These are phyloP conservation scores for Phymanthus crucifer DNA, from an alignment of 92 coral and sea anemone genomes.

Conservation along the genomic window DNA sequence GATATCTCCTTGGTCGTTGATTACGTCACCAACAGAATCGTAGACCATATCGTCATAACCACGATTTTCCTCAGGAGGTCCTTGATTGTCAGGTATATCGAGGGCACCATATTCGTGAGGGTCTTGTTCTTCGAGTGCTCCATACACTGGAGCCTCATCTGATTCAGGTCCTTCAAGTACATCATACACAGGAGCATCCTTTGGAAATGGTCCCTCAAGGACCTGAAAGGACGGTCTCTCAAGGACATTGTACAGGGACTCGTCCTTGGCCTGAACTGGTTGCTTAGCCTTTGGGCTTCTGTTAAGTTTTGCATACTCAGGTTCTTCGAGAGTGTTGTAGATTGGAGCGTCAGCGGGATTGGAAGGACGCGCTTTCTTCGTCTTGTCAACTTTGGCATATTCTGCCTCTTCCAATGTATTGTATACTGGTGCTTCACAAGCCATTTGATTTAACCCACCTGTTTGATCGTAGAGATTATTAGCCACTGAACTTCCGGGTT, in stretches of 20 bases:
- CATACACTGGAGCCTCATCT: background rate
- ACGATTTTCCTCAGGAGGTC: background rate
- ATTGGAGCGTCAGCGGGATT: background rate
- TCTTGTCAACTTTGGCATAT: constrained; percentile 12
- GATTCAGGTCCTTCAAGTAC: constrained; percentile 12
- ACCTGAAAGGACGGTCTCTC: constrained; percentile 3
- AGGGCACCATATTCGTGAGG: constrained; percentile 22
- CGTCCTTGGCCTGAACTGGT: background rate
- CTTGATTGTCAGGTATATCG: background rate
- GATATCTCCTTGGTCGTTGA: background rate
- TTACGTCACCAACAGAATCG: constrained; percentile 20
- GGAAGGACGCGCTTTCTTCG: background rate
- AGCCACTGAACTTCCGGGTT: background rate
- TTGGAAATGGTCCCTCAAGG: background rate
- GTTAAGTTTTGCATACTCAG: background rate
- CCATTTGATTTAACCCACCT: background rate
- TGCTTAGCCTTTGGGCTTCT: background rate
- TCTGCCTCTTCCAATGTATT: constrained; percentile 14
- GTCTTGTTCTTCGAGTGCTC: background rate
- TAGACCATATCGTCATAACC: constrained; percentile 7
- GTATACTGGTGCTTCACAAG: constrained; percentile 14
- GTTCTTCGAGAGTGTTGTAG: constrained; percentile 11
- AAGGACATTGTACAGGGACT: constrained; percentile 7
- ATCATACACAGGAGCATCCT: background rate
- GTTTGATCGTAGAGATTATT: background rate